Evolutionary conservation across 2,113 vertebrate genomes (phyloP), one percentile per base, ranked within the genome.

Genomic region (Microcebus tavaratra): DNA sequence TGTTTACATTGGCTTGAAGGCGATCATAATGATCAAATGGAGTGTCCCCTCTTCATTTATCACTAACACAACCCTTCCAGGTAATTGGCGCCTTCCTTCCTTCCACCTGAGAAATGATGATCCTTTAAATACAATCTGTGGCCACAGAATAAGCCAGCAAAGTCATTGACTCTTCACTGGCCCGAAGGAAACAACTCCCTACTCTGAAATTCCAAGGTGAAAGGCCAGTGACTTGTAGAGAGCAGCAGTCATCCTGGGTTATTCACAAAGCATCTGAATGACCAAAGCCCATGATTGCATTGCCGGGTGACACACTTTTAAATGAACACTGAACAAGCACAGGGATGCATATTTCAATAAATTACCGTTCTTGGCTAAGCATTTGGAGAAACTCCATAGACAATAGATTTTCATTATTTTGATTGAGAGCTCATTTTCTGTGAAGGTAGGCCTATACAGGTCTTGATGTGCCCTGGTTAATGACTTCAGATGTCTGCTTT

Each of bases 31-130:
- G 92, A 91, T 80, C 79, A 89, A 91, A 96, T 50, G 78, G 55
- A 96, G 57, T 10, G 94, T 63, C n/a, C 61, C 81, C 36, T 59
- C 88, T 90, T 55, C 73, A 75, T 45, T 95, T 78, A 10, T 93
- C 79, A 21, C 81, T 90, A 97, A 42, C 6, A 5, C 27, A 42
- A 0, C 68, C 97, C 85, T 96, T 93, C 63, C 45, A 84, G 0
- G 90, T 98, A 88, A 98, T 97, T 95, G 98, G 97, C 97, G 96
- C 27, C 97, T 98, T 99, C 98, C 97, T 99, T 99, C 98, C 98
- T 99, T 98, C 98, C 98, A 98, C 95, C 97, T 96, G 70, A 96
- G 34, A 0, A 25, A 45, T 55, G 72, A 83, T 75, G 82, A 76
- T 23, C 39, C 87, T 95, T 95, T 89, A 57, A 96, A 94, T 83